Evolutionary conservation across 2,888 invertebrate genomes (phyloP), one percentile per base, ranked within the genome.

Genomic region (Corbicula japonica): DNA sequence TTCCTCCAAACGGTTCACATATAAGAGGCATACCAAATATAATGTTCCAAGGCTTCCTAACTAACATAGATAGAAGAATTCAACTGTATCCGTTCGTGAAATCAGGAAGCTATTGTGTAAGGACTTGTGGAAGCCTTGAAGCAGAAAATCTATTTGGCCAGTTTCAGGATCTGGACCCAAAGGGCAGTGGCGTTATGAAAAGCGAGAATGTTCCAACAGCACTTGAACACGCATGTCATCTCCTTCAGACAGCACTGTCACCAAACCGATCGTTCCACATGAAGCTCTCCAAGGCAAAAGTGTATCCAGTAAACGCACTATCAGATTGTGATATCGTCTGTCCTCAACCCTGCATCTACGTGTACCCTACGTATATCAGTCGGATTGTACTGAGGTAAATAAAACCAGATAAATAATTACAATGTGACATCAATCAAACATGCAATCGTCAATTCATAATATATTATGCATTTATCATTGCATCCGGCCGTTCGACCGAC

Each of bases 101-200:
- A 61, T 63, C 63, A 10, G 65, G 73, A 35, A 21, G 2, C 21
- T 80, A 76, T 54, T 76, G 76, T 44, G 69, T 69, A 0, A 46
- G 76, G 28, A n/a, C 80, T 4, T 38, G 76, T n/a, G 77, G 77
- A 18, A 77, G 76, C 61, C 48, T 76, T 12, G 75, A 75, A 34
- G 60, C 56, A 38, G 70, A 71, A 38, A 75, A 71, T 21, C 56
- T 76, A 23, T 76, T 76, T 48, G 76, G 76, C 1, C 32, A 58
- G 26, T 77, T 77, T 32, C 77, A 77, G 38, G 77, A 77, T 38
- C 26, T 72, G n/a, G 77, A 77, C 35, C 77, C 72, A 15, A 72
- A 66, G 38, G 61, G 77, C 8, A 46, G 54, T 21, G 72, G 77
- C 4, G 77, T 77, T 12, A 62, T 77, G 12, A 60, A 58, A 54